phyloP scores from a whole-genome alignment of 1,140 invertebrate genomes.

The Drosophila navojoa region DNA sequence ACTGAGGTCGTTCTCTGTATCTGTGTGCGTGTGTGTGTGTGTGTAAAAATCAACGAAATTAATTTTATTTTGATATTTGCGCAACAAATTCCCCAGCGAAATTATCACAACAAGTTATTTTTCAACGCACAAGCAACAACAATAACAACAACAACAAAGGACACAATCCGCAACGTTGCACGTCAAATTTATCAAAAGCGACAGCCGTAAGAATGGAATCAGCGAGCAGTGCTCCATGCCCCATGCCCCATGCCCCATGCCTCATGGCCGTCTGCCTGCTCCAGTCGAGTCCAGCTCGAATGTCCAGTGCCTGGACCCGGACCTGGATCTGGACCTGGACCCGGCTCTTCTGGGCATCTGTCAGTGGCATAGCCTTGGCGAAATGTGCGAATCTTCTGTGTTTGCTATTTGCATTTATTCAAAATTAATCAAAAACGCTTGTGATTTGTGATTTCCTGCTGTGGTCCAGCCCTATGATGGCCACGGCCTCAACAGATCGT shows the following conservation, averaged over 20 bases:
- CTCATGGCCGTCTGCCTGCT: not conserved
- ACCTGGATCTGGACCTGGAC: not conserved
- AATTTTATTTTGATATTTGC: slow-evolving; percentile 82
- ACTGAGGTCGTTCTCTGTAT: not conserved
- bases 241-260: not conserved
- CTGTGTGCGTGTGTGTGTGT: not conserved
- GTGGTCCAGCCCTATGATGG: slow-evolving; percentile 19
- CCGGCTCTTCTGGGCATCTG: slow-evolving; percentile 54
- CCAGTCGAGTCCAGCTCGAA: not conserved
- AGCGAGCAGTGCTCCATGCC: not conserved
- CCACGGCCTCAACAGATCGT: slow-evolving; percentile 11
- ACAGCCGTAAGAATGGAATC: slow-evolving; percentile 69
- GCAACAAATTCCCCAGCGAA: slow-evolving; percentile 72
- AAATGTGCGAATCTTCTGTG: slow-evolving; percentile 34
- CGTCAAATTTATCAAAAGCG: slow-evolving; percentile 77
- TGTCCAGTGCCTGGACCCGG: not conserved
- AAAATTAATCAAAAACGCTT: slow-evolving; percentile 70
- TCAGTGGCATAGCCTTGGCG: slow-evolving; percentile 59
- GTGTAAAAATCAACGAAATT: slow-evolving; percentile 60
- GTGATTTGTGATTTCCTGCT: slow-evolving; percentile 66
- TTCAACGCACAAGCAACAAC: slow-evolving; percentile 45
- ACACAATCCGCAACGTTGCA: slow-evolving; percentile 34
- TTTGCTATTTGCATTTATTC: slow-evolving; percentile 68
- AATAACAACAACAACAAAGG: slow-evolving; percentile 41
- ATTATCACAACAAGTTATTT: slow-evolving; percentile 82